Conservation (phyloP, 2,797 vertebrate species). For the Caiman crocodilus region DNA sequence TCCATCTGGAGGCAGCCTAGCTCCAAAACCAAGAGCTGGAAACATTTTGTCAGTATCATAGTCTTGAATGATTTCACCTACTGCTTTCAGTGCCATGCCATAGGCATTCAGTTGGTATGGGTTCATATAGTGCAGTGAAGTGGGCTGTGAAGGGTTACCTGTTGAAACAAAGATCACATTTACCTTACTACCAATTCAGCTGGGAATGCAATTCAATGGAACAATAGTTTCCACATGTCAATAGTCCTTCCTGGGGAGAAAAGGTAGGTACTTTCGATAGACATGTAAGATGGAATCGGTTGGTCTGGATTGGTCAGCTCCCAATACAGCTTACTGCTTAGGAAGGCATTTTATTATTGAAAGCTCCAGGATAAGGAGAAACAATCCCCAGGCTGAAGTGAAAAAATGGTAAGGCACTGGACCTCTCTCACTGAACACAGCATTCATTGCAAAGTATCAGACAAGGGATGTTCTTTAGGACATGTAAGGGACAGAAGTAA, state of each 20-base stretch:
- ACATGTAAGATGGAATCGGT: not conserved
- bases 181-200: not conserved
- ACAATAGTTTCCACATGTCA: not conserved
- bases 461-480: not conserved
- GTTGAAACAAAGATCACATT: slow-evolving; percentile 50
- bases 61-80: slow-evolving; percentile 98
- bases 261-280: not conserved
- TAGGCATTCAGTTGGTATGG: slow-evolving; percentile 97
- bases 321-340: not conserved
- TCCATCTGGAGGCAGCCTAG: slow-evolving; percentile 96
- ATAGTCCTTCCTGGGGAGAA: not conserved
- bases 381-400: not conserved
- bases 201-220: not conserved
- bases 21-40: slow-evolving; percentile 96
- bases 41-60: slow-evolving; percentile 99
- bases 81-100: slow-evolving; percentile 95
- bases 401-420: not conserved
- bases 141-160: slow-evolving; percentile 98
- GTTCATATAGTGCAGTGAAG: slow-evolving; percentile 97
- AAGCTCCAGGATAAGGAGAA: not conserved
- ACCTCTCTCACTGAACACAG: not conserved
- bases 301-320: not conserved
- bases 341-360: not conserved
- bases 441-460: not conserved
- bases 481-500: not conserved